Evolutionary conservation across 2,113 vertebrate genomes (phyloP), one percentile per base, ranked within the genome.

Genomic region (Haemorhous mexicanus): DNA sequence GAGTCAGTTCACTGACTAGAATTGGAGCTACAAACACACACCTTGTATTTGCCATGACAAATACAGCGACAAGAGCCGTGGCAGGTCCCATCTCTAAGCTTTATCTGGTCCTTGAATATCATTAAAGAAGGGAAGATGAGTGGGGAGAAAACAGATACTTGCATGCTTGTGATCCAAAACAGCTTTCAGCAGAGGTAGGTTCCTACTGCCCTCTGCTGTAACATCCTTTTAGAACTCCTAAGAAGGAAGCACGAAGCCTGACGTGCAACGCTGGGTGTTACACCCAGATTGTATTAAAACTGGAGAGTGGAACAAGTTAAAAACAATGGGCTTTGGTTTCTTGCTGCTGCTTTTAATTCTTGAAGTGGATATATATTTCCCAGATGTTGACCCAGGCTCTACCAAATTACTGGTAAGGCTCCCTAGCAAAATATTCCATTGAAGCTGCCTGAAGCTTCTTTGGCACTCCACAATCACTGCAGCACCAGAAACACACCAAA

Each of bases 131-230:
- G 59, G 59, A 66, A 72, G 63, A 78, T 4, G 21, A 79, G 39
- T 2, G 10, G 14, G 43, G 15, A 85, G 22, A 67, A 87, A 58
- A n/a, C 28, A 50, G 1, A 11, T 10, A 49, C 21, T 47, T 32
- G 27, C n/a, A 23, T 3, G 47, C 18, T 37, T 73, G 78, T 7
- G 43, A 66, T 26, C 13, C 28, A 37, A 46, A 79, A 22, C n/a
- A 50, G 12, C 37, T 82, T 69, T 3, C 50, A 3, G 6, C 11
- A 83, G 75, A 70, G 21, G 47, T 16, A 59, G 90, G 73, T 81
- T 90, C 78, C 64, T 96, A 63, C 92, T 94, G 96, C 96, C 96
- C 95, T 95, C 96, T 96, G 92, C 94, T 92, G 96, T 63, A 93
- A 62, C 3, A 9, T 13, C 6, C 17, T 44, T 24, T 30, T 5